Conservation (phyloP, 2,113 vertebrate genomes). For the Pyxicephalus adspersus region DNA sequence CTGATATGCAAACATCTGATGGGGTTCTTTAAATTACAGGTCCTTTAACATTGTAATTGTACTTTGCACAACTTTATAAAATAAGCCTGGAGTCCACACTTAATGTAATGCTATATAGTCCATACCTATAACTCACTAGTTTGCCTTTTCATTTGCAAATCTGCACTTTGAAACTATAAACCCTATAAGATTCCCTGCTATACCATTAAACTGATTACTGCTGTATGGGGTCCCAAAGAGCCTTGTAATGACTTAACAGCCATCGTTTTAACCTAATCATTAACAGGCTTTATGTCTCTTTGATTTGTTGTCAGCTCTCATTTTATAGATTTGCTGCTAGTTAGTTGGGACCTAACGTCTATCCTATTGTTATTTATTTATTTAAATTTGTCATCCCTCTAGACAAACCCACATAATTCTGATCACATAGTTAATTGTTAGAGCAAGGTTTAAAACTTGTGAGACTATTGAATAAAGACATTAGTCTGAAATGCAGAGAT, state of each 20-base stretch:
- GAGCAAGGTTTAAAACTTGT: conserved; percentile 37
- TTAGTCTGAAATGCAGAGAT: conserved; percentile 60
- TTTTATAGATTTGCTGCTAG: conserved; percentile 12
- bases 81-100: too few species aligned
- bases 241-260: conserved; percentile 3
- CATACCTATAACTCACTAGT: too few species aligned
- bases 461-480: conserved; percentile 51
- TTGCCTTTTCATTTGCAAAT: too few species aligned
- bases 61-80: too few species aligned
- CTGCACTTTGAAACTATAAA: background rate
- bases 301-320: background rate
- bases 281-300: background rate
- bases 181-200: background rate
- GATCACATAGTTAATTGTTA: conserved; percentile 15
- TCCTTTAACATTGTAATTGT: too few species aligned
- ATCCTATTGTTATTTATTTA: conserved; percentile 1
- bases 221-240: background rate
- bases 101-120: too few species aligned
- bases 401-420: background rate
- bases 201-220: background rate
- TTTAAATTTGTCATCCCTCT: background rate
- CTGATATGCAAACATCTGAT: background rate
- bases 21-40: background rate
- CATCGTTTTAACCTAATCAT: conserved; percentile 16
- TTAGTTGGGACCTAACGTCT: background rate